phyloP scores from a whole-genome alignment of 2,888 invertebrate genomes.

The Polyommatus iphigenia region DNA sequence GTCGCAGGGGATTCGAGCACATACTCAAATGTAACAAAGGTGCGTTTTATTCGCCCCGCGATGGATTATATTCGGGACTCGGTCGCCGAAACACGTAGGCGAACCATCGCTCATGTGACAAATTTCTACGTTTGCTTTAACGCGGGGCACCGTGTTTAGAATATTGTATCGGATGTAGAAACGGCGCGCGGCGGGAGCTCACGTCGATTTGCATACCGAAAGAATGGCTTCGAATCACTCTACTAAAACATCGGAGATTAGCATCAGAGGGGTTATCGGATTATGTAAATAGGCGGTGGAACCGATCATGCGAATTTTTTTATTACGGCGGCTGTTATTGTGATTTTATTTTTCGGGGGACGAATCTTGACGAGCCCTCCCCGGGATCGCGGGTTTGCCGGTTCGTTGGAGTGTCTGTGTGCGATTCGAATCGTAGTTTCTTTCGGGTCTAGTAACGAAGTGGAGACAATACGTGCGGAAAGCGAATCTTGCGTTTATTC shows the following conservation, averaged over 20 bases:
- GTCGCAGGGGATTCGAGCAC: slow-evolving; percentile 72
- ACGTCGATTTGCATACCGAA: slow-evolving; percentile 73
- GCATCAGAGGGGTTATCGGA: slow-evolving; percentile 36
- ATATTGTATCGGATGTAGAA: slow-evolving; percentile 69
- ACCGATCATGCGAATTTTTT: slow-evolving; percentile 33
- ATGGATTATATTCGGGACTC: slow-evolving; percentile 78
- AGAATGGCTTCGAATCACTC: slow-evolving; percentile 49
- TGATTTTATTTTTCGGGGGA: slow-evolving; percentile 43
- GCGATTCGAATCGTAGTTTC: slow-evolving; percentile 73
- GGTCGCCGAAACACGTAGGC: slow-evolving; percentile 77
- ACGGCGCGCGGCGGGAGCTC: slow-evolving; percentile 53
- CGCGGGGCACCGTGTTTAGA: slow-evolving; percentile 76
- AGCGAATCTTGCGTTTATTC: slow-evolving; percentile 57
- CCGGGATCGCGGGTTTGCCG: slow-evolving; percentile 62
- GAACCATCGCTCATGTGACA: slow-evolving; percentile 81
- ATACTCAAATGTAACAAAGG: slow-evolving; percentile 78
- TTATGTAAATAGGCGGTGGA: slow-evolving; percentile 37
- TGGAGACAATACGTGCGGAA: slow-evolving; percentile 75
- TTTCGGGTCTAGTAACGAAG: slow-evolving; percentile 69
- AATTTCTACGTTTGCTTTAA: slow-evolving; percentile 80
- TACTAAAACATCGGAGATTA: slow-evolving; percentile 41
- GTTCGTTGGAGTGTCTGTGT: slow-evolving; percentile 73
- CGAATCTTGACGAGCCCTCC: slow-evolving; percentile 62
- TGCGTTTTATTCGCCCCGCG: slow-evolving; percentile 74
- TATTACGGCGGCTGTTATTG: slow-evolving; percentile 34